Evolutionary conservation across 2,888 invertebrate species (phyloP).

Genomic region (Epinotia demarniana): DNA sequence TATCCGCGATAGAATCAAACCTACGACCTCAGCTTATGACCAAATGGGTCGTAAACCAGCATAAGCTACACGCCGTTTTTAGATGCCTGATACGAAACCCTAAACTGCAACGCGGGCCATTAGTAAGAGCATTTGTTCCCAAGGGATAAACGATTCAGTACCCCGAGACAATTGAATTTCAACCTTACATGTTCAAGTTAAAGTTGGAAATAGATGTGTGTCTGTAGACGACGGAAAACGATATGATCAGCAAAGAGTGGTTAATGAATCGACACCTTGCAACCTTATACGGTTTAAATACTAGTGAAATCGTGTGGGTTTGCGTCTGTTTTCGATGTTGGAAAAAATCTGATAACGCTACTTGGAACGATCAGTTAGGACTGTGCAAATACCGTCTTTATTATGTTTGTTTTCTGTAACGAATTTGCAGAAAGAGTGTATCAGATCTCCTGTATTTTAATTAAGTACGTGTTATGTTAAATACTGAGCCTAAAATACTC

Average conservation of each 20-base stretch:
- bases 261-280: conserved; percentile 45
- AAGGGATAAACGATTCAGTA: conserved; percentile 35
- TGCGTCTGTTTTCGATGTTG: conserved; percentile 17
- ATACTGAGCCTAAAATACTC: neutral
- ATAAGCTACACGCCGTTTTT: conserved; percentile 40
- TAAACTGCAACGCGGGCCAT: conserved; percentile 44
- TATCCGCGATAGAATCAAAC: conserved; percentile 38
- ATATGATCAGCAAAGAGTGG: conserved; percentile 43
- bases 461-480: neutral
- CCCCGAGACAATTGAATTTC: neutral
- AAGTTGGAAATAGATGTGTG: neutral
- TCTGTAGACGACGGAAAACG: neutral
- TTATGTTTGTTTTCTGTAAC: neutral
- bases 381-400: neutral
- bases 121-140: conserved; percentile 50
- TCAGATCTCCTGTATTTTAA: neutral
- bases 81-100: conserved; percentile 42
- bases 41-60: conserved; percentile 42
- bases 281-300: conserved; percentile 43
- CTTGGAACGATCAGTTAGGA: neutral
- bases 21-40: conserved; percentile 41
- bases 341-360: conserved; percentile 9
- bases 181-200: neutral
- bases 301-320: conserved; percentile 10
- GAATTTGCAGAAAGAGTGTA: neutral